Evolutionary conservation across 30 jellyfish, hydroid and myxozoan genomes (phyloP), one percentile per base, ranked within the genome.

Genomic region (Calvadosia cruxmelitensis): DNA sequence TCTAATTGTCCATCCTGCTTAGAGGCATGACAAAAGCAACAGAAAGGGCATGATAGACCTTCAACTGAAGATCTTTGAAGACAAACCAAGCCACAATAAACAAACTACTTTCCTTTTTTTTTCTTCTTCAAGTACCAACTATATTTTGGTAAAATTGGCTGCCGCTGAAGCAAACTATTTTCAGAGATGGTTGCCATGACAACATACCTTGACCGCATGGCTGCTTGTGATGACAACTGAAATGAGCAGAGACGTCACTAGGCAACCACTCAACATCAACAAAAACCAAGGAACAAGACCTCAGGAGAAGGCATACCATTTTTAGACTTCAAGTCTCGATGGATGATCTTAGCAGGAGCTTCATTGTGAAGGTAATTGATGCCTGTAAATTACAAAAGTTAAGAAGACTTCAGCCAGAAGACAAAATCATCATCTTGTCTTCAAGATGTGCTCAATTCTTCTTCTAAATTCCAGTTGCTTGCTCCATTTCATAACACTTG

Each of bases 261-360:
- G 32, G 34, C 25, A 65, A 24, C 28, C 65, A 23, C 23, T 34
- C 12, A 0, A 78, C 2, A 52, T 28, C 1, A 32, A 3, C 57
- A 16, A 0, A 31, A 68, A 23, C 15, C 3, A 15, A 52, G 1
- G 69, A 29, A 34, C 25, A 12, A 52, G 29, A 32, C 2, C 23
- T 0, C 23, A 32, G 30, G 3, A 27, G 3, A 15, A 50, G 16
- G 25, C 26, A 28, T 73, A 78, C 95, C 93, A 78, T 85, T 85
- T 68, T 78, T 85, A 3, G 95, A 85, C 34, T 85, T 85, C 32
- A 85, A 69, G 51, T 85, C 95, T 69, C 95, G 73, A 53, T 85
- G 95, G 36, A 85, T 85, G 23, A 85, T 85, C 49, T 73, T 78
- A 29, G 71, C 73, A 2, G 95, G 95, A 33, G 95, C 95, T 64